Base-by-base conservation (phyloP, 2,888 invertebrate genomes). In the Microdon myrmicae region DNA sequence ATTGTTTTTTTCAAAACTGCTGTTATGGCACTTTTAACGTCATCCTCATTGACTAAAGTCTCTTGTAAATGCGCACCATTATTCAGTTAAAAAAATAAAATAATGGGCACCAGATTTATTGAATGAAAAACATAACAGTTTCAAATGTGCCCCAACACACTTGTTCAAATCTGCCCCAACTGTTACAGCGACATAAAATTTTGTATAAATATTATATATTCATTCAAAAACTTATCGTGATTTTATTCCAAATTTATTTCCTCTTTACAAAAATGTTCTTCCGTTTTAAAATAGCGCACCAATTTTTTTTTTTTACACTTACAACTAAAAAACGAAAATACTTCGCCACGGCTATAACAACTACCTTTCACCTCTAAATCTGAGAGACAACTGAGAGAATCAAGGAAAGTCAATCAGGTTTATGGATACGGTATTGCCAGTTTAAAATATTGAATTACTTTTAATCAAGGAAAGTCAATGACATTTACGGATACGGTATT, bases 21-120 rank as follows among this genome's bases (percentile, higher is more conserved):
- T 32, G 19, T 32, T 32, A 32, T 31, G 14, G 19, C 32, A 32
- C 19, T 32, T 32, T 32, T 32, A 16, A 29, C 17, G 32, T 32
- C 32, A 32, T 32, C 32, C 38, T 29, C 29, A 29, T 29, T 29
- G 29, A 29, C 13, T 29, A 29, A 12, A 29, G 29, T 13, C 31
- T 47, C 20, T 47, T 47, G 20, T 47, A 47, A 16, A 13, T 47
- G 16, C 47, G 29, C 35, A 47, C 47, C 47, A 47, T 47, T 47
- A 47, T 26, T 47, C 16, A 44, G 23, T 25, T 44, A 17, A 44
- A 44, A 44, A 44, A 34, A 34, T 23, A 37, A 37, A 37, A 37
- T 14, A n/a, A n/a, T n/a, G n/a, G n/a, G 4, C 38, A 38, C 22
- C 35, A n/a, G n/a, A n/a, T n/a, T n/a, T n/a, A n/a, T 31, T 31